Evolutionary conservation across 2,797 vertebrate species (phyloP).

Genomic region (Phalanger gymnotis): DNA sequence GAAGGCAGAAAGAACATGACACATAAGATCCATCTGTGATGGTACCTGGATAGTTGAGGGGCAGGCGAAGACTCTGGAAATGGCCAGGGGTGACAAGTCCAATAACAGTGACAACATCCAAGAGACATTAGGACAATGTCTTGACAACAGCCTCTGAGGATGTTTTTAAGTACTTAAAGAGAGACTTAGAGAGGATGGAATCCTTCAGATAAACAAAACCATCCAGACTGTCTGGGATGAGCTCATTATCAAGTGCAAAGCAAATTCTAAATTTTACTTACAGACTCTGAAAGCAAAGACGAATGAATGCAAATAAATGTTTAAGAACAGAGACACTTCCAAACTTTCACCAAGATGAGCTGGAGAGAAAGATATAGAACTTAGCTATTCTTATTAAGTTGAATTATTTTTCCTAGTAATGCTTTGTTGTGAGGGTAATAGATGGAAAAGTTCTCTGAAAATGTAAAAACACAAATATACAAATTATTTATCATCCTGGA

Average conservation of each 20-base stretch:
- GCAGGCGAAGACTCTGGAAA: neutral
- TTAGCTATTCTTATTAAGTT: slow-evolving; percentile 50
- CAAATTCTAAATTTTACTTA: slow-evolving; percentile 55
- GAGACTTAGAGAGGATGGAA: neutral
- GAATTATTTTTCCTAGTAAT: slow-evolving; percentile 49
- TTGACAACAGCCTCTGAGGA: neutral
- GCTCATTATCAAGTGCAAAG: slow-evolving; percentile 31
- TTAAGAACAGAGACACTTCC: slow-evolving; percentile 15
- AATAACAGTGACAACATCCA: neutral
- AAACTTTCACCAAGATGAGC: slow-evolving; percentile 66
- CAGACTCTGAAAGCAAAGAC: slow-evolving; percentile 49
- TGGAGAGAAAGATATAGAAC: slow-evolving; percentile 44
- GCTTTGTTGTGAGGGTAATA: neutral
- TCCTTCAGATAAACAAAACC: slow-evolving; percentile 38
- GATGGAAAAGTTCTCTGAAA: slow-evolving; percentile 58
- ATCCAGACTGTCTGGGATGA: slow-evolving; percentile 1
- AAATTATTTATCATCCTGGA: slow-evolving; percentile 36
- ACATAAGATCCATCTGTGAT: neutral
- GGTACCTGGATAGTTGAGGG: neutral
- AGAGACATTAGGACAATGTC: neutral
- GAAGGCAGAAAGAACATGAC: neutral
- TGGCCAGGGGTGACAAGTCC: neutral
- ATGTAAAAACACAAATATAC: slow-evolving; percentile 36
- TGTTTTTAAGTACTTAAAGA: neutral
- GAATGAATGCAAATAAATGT: slow-evolving; percentile 61